A percentile compares a stretch with the other conserved stretches of the same genome.
Conservation (phyloP, 2,888 invertebrate genomes). For the Resseliella maxima region DNA sequence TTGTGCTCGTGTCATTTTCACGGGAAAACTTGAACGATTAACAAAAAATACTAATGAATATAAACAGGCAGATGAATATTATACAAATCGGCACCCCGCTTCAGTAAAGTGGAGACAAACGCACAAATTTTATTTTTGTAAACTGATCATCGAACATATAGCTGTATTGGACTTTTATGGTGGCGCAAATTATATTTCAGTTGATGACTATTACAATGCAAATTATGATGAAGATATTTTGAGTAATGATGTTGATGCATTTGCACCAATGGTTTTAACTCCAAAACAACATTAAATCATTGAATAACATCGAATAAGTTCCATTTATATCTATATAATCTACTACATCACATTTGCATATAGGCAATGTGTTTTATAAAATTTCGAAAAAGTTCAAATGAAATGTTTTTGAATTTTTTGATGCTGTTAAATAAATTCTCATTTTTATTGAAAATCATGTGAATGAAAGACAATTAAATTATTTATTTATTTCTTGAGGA, state of each 20-base stretch:
- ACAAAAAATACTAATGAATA: constrained; percentile 61
- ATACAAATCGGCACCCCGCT: constrained; percentile 65
- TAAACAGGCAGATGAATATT: constrained; percentile 61
- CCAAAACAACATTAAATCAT: background rate
- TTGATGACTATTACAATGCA: constrained; percentile 62
- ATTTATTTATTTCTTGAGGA: too few relatives aligned
- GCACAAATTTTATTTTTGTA: constrained; percentile 83
- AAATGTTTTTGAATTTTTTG: too few relatives aligned
- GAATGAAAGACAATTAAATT: too few relatives aligned
- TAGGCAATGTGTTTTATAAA: too few relatives aligned
- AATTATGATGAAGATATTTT: constrained; percentile 47
- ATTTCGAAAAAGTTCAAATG: too few relatives aligned
- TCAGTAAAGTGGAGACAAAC: constrained; percentile 64
- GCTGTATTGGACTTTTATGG: constrained; percentile 85
- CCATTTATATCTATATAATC: too few relatives aligned
- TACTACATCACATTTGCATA: too few relatives aligned
- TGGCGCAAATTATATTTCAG: constrained; percentile 71
- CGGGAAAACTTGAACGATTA: constrained; percentile 63
- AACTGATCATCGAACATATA: constrained; percentile 79
- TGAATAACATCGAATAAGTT: background rate
- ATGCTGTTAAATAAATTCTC: too few relatives aligned
- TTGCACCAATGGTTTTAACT: background rate
- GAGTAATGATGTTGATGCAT: background rate
- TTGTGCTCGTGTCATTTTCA: constrained; percentile 65
- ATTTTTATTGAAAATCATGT: too few relatives aligned